Base-by-base conservation (phyloP, 2,888 invertebrate genomes). In the Aelia acuminata region DNA sequence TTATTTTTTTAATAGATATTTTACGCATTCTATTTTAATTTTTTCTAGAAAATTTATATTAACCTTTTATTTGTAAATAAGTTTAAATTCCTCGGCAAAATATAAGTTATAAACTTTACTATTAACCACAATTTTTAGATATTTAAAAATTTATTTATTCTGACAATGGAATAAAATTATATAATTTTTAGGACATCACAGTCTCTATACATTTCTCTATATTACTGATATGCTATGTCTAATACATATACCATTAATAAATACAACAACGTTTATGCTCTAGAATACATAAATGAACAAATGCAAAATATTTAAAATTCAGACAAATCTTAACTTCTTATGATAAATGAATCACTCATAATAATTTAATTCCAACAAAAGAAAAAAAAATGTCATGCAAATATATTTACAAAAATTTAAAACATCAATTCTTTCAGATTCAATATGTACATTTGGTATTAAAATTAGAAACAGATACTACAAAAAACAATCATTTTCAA, bases 391-490 rank as follows among this genome's bases (percentile, higher is more conserved):
- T 87, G 87, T 87, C 87, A 87, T 87, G 87, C 87, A 87, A 75
- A 75, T 87, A 48, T 87, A 87, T 87, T 87, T 87, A 87, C 87
- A 86, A 86, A n/a, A 48, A 70, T 87, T 70, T 49, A 57, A 57
- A 87, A 87, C 63, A 87, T 31, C 63, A 75, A 48, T 87, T 43
- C 48, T 70, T 87, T 35, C 35, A 70, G 57, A 75, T 22, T 53
- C 50, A 43, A 75, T 87, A 63, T 87, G 31, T 87, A 87, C 75
- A 87, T 20, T 75, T 39, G 22, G 5, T 87, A 63, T 87, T 87
- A 87, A 86, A 87, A 87, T 70, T 87, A 87, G 70, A 70, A 87
- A 87, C 87, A 75, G 43, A 70, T 87, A 87, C 87, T 87, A 87
- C 87, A 87, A 87, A 87, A 87, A 35, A 87, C 57, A 48, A 87